Evolutionary conservation across 2,113 vertebrate genomes (phyloP), one percentile per base, ranked within the genome.

Genomic region (human (Homo sapiens)): DNA sequence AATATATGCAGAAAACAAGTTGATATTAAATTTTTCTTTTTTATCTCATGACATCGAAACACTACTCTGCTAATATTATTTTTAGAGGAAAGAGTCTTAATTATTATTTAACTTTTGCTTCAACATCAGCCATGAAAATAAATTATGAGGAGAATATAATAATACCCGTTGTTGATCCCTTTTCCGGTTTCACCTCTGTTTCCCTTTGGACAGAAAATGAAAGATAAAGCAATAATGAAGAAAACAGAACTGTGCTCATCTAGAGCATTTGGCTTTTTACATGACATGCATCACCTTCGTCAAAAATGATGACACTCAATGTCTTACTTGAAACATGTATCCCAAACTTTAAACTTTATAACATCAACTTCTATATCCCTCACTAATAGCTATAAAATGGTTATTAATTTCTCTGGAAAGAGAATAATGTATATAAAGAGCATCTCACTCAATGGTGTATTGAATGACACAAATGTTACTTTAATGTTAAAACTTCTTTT

Each of bases 1-100:
- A 78, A 96, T 89, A 66, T 20, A 92, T 81, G 43, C 13, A 95
- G 78, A 48, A 98, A 96, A 43, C 57, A 68, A 97, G 91, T 27
- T 80, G 85, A 91, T 83, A 95, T 96, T 91, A 59, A 95, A 38
- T 30, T 87, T 96, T 52, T 89, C 1, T 73, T 59, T 92, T 23
- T 88, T 90, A 87, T 61, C 13, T 81, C 72, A 81, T 97, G 70
- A 94, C 70, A 97, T 48, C 55, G 27, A 32, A 89, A 0, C 5
- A 79, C 1, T 5, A 59, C 20, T 72, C 92, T 80, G 89, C 57
- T 89, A 70, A 45, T 89, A 96, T 96, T 76, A 72, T 90, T 45
- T 84, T 93, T 73, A 81, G 27, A 57, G 32, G 57, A 25, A 5
- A 35, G 32, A 35, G 32, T 85, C 9, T 75, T 79, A 84, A 86